phyloP scores from a whole-genome alignment of 2,797 vertebrate genomes.

The Urophycis tenuis region DNA sequence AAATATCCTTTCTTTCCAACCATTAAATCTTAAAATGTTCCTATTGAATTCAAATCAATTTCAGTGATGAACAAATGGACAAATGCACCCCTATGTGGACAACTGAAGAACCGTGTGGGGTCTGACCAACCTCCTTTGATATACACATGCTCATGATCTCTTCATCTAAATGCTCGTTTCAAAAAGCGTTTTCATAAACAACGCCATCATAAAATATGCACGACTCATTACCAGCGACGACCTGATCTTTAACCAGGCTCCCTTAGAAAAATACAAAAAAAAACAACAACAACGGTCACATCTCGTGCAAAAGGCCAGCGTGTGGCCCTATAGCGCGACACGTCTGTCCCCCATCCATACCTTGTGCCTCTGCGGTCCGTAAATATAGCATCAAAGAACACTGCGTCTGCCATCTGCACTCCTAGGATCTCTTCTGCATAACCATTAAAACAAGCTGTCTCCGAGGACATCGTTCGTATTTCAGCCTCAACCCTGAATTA shows the following conservation, averaged over 20 bases:
- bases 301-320: background rate
- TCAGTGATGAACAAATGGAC: conserved; percentile 39
- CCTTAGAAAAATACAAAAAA: background rate
- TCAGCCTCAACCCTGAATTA: conserved; percentile 74
- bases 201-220: background rate
- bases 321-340: background rate
- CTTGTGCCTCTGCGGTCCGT: conserved; percentile 64
- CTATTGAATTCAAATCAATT: background rate
- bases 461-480: conserved; percentile 73
- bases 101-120: conserved; percentile 52
- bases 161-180: background rate
- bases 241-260: background rate
- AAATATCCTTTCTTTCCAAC: background rate
- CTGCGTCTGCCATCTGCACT: conserved; percentile 73
- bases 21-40: background rate
- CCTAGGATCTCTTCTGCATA: conserved; percentile 73
- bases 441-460: conserved; percentile 76
- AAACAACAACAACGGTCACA: background rate
- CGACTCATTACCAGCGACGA: background rate
- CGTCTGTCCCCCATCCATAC: conserved; percentile 40
- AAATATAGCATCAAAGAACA: conserved; percentile 74
- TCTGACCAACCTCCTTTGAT: background rate
- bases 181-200: background rate
- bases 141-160: background rate
- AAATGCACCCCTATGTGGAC: conserved; percentile 67